These are phyloP conservation scores for Lepidonotus clava DNA, from an alignment of 2,888 invertebrate genomes.

Conservation along the genomic window DNA sequence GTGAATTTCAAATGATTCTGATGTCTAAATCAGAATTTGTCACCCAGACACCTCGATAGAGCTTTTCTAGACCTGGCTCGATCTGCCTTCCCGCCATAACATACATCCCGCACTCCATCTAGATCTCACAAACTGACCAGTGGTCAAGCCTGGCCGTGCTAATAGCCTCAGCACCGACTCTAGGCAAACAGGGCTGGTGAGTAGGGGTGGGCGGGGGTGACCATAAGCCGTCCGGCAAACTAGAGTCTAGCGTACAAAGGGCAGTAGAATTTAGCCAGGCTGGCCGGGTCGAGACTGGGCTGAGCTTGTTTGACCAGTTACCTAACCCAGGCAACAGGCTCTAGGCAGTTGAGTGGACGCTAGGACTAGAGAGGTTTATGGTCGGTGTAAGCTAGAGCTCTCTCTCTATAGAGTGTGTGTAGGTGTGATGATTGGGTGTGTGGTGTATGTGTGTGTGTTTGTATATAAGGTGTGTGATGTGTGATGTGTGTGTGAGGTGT, in stretches of 20 bases:
- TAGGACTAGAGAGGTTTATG: background rate
- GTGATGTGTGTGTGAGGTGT: too few species aligned
- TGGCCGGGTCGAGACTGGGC: background rate
- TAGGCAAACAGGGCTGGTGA: slow-evolving; percentile 1
- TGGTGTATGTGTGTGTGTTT: too few species aligned
- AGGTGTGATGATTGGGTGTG: background rate
- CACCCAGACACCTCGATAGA: too few species aligned
- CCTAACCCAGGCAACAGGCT: slow-evolving; percentile 9
- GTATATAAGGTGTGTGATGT: too few species aligned
- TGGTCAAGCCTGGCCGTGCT: slow-evolving; percentile 9
- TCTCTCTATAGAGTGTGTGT: slow-evolving; percentile 1
- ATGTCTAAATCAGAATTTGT: too few species aligned
- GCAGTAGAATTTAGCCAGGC: background rate
- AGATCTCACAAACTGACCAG: background rate
- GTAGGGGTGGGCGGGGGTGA: background rate
- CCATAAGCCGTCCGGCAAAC: slow-evolving; percentile 9
- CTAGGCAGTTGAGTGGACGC: background rate
- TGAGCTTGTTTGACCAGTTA: background rate
- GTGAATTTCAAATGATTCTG: too few species aligned
- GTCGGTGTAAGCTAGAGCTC: background rate
- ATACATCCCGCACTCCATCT: background rate
- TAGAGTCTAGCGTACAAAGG: slow-evolving; percentile 18
- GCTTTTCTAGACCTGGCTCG: too few species aligned
- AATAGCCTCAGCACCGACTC: slow-evolving; percentile 10
- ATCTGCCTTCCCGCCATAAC: background rate